Conservation (phyloP, 1,140 invertebrate genomes). For the Lordiphosa collinella region DNA sequence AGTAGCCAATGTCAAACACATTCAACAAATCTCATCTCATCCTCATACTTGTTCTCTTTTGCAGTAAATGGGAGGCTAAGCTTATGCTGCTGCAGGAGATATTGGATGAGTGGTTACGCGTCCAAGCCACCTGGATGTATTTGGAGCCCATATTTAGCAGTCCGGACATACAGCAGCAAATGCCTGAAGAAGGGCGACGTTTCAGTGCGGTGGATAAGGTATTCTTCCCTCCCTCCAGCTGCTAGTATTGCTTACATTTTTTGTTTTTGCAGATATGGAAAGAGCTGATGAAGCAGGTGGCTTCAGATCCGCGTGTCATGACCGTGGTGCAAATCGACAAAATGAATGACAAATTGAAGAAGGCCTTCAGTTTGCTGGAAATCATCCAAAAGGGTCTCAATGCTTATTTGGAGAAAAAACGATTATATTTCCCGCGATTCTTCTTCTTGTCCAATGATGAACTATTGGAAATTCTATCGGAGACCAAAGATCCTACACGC, state of each 20-base stretch:
- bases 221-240: not conserved
- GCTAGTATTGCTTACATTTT: not conserved
- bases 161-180: conserved; percentile 97
- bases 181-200: conserved; percentile 93
- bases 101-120: conserved; percentile 97
- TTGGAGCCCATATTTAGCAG: conserved; percentile 98
- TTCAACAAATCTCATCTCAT: conserved; percentile 7
- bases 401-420: conserved; percentile 96
- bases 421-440: conserved; percentile 96
- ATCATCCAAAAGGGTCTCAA: conserved; percentile 95
- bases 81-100: conserved; percentile 92
- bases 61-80: conserved; percentile 87
- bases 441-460: conserved; percentile 99
- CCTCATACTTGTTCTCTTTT: conserved; percentile 36
- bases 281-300: conserved; percentile 94
- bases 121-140: conserved; percentile 98
- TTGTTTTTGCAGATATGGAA: conserved; percentile 84
- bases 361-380: conserved; percentile 92
- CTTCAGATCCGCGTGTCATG: conserved; percentile 89
- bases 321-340: conserved; percentile 94
- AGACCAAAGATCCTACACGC: conserved; percentile 96
- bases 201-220: conserved; percentile 94
- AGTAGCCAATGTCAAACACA: conserved; percentile 26
- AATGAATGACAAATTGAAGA: conserved; percentile 94
- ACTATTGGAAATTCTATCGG: conserved; percentile 95